Conservation (phyloP, 1,140 invertebrate species). For the Cardiocondyla obscurior region DNA sequence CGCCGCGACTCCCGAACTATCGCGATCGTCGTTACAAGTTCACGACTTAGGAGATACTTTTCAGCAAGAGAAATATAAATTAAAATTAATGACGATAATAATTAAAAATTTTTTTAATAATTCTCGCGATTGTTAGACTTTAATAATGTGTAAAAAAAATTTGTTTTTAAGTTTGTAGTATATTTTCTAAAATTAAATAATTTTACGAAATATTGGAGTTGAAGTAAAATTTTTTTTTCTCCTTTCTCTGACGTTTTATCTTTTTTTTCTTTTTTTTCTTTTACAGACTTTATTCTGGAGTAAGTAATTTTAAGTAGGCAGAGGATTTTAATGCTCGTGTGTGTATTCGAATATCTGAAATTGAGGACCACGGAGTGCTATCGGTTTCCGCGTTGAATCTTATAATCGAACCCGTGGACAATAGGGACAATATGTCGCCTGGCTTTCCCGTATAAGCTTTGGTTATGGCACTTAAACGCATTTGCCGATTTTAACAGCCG, state of each 20-base stretch:
- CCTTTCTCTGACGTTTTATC: not conserved
- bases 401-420: conserved; percentile 27
- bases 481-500: conserved; percentile 69
- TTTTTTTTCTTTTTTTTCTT: too few relatives aligned
- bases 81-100: not conserved
- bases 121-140: not conserved
- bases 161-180: not conserved
- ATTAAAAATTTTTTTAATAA: not conserved
- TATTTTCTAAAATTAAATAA: not conserved
- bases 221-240: not conserved
- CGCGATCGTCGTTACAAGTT: not conserved
- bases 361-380: not conserved
- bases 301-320: not conserved
- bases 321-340: not conserved
- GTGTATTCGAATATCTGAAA: not conserved
- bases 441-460: conserved; percentile 25
- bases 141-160: not conserved
- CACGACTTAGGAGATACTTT: not conserved
- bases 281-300: too few relatives aligned
- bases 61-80: not conserved
- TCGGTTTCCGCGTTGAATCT: conserved; percentile 24
- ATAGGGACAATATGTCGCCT: conserved; percentile 31
- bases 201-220: not conserved
- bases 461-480: conserved; percentile 65
- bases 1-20: not conserved